A percentile compares a stretch with the other conserved stretches of the same genome.
Evolutionary conservation across 1,140 invertebrate species (phyloP).

Genomic region (Ctenoplectra terminalis): DNA sequence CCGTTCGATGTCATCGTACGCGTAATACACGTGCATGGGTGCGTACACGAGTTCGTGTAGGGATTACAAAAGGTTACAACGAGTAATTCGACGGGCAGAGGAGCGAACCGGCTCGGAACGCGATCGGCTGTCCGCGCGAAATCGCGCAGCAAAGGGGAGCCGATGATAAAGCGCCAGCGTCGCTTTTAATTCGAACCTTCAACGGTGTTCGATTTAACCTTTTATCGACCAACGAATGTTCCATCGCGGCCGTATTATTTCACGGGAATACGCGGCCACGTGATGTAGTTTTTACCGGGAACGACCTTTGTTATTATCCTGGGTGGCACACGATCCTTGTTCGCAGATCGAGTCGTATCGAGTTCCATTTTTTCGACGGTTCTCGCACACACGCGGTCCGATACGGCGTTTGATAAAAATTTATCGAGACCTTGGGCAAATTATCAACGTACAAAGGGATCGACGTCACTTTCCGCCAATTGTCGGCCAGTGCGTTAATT

Average conservation of each 20-base stretch:
- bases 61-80: conserved; percentile 39
- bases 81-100: conserved; percentile 27
- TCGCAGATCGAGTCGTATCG: background rate
- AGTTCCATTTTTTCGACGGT: background rate
- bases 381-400: too few relatives aligned
- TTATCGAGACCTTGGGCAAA: too few relatives aligned
- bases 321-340: background rate
- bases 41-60: background rate
- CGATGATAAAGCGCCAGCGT: conserved; percentile 5
- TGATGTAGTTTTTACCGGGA: background rate
- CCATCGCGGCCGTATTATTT: conserved; percentile 2
- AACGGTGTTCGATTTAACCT: conserved; percentile 15
- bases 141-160: background rate
- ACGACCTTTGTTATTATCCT: background rate
- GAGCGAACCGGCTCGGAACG: conserved; percentile 10
- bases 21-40: background rate
- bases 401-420: too few relatives aligned
- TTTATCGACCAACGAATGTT: background rate
- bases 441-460: too few relatives aligned
- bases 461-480: background rate
- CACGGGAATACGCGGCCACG: background rate
- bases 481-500: background rate
- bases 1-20: background rate
- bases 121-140: background rate
- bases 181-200: conserved; percentile 23